These are phyloP conservation scores for Drosophila lowei DNA, from an alignment of 1,140 invertebrate species.

Conservation along the genomic window DNA sequence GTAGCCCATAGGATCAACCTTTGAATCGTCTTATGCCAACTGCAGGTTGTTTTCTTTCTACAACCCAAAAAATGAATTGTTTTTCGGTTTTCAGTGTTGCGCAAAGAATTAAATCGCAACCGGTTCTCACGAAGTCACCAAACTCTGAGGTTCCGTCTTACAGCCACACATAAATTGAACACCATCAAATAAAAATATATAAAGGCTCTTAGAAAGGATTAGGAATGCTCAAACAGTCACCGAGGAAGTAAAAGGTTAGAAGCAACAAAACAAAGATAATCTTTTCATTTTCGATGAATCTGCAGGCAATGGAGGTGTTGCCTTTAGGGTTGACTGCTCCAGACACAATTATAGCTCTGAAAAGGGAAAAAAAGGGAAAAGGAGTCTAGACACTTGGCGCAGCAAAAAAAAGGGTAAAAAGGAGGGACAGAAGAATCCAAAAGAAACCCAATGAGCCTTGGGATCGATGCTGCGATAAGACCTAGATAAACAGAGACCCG, in stretches of 20 bases:
- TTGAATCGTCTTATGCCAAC: neutral
- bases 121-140: slow-evolving; percentile 55
- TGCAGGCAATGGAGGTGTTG: slow-evolving; percentile 44
- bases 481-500: neutral
- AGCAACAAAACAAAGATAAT: no score
- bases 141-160: slow-evolving; percentile 48
- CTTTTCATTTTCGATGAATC: slow-evolving; percentile 7
- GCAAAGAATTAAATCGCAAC: slow-evolving; percentile 65
- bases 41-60: neutral
- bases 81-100: slow-evolving; percentile 6
- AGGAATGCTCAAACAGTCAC: no score
- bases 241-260: no score
- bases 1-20: neutral
- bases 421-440: slow-evolving; percentile 2
- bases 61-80: neutral
- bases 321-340: slow-evolving; percentile 54
- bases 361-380: slow-evolving; percentile 13
- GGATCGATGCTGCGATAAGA: neutral
- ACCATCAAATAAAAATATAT: no score
- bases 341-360: slow-evolving; percentile 48
- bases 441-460: slow-evolving; percentile 2
- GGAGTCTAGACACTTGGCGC: slow-evolving; percentile 58
- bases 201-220: no score
- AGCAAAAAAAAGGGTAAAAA: slow-evolving; percentile 33
- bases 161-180: slow-evolving; percentile 29